Evolutionary conservation across 2,113 vertebrate species (phyloP).

Genomic region (Bujurquina vittata): DNA sequence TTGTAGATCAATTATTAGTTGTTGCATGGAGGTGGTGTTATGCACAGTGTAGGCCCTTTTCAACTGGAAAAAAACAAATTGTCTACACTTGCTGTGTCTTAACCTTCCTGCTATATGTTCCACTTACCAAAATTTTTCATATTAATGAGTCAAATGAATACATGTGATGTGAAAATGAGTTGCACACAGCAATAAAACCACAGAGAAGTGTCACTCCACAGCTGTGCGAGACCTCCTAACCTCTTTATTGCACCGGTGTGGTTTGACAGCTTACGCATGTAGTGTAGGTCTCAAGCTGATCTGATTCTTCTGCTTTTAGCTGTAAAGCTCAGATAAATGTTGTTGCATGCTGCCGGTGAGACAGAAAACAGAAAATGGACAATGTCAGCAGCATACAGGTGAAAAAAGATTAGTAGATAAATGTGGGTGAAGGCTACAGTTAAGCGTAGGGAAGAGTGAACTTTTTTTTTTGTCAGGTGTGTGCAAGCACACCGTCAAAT

Average conservation of each 20-base stretch:
- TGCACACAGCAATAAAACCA: slow-evolving; percentile 12
- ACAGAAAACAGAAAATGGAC: background rate
- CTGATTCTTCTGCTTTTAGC: background rate
- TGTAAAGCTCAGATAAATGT: background rate
- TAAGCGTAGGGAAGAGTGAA: accelerated
- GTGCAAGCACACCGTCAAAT: accelerated
- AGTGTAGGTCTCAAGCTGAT: background rate
- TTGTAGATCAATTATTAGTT: background rate
- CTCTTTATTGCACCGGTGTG: background rate
- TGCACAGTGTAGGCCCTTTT: background rate
- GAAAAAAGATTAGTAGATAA: background rate
- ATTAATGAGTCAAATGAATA: background rate
- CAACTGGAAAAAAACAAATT: background rate
- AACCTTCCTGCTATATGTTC: background rate
- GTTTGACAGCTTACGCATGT: background rate
- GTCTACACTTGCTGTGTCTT: background rate
- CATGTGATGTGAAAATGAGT: background rate
- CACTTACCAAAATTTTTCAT: background rate
- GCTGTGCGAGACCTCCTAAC: background rate
- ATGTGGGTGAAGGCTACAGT: background rate
- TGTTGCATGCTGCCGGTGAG: background rate
- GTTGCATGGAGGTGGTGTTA: background rate
- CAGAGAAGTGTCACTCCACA: background rate
- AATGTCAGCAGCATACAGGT: too few relatives aligned
- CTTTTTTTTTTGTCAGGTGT: background rate